These are phyloP conservation scores for Hypocryptadius cinnamomeus DNA, from an alignment of 2,113 vertebrate genomes.

Conservation along the genomic window DNA sequence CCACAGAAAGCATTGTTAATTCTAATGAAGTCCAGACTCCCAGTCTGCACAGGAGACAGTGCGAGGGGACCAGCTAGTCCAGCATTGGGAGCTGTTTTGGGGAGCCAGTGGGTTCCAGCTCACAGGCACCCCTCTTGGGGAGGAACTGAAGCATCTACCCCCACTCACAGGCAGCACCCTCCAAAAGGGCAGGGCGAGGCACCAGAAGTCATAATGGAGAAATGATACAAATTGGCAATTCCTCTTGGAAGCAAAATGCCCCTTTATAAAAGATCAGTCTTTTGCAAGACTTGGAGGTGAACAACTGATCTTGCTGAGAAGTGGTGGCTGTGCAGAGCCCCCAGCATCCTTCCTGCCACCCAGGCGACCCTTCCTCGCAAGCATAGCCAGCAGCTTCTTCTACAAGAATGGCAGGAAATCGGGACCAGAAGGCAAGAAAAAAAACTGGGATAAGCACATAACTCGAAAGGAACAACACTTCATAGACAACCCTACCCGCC, in stretches of 20 bases:
- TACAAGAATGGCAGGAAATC: constrained; percentile 34
- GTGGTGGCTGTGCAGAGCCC: not conserved
- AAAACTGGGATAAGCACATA: not conserved
- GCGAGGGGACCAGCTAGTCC: fast-evolving
- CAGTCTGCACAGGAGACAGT: not conserved
- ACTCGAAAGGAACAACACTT: not conserved
- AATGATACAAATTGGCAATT: not conserved
- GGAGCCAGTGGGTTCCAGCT: not conserved
- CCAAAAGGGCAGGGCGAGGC: not conserved
- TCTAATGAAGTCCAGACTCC: not conserved
- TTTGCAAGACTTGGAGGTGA: not conserved
- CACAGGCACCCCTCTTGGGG: not conserved
- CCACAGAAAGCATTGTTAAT: not conserved
- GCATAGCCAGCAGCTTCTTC: not conserved
- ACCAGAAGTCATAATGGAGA: not conserved
- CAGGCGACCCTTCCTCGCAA: not conserved
- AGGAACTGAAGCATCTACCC: not conserved
- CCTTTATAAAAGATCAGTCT: not conserved
- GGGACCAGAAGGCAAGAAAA: constrained; percentile 7
- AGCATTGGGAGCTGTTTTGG: not conserved
- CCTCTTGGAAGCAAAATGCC: not conserved
- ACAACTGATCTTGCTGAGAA: not conserved
- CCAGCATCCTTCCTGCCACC: constrained; percentile 10
- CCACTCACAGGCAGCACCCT: not conserved
- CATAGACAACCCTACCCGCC: not conserved